Evolutionary conservation across 2,888 invertebrate genomes (phyloP), one percentile per base, ranked within the genome.

Genomic region (Pyrochroa serraticornis): DNA sequence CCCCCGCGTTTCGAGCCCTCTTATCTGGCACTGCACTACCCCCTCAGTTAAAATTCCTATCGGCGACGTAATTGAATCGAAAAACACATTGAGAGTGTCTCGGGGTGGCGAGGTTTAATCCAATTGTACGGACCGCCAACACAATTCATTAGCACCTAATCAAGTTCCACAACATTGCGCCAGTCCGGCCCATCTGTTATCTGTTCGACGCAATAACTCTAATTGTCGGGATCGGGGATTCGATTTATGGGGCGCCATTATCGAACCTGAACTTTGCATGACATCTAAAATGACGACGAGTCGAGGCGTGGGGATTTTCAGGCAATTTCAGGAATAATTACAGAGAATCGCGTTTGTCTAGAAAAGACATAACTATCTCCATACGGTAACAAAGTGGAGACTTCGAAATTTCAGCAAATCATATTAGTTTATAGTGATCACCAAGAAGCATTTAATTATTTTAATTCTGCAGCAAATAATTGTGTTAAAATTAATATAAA

Each of bases 71-170:
- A 73, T 73, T 73, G 72, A 73, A 73, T 73, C 71, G 69, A 73
- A 73, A 73, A 73, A 73, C 72, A 73, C 72, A 72, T 72, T 72
- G 72, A 68, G 68, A 64, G 66, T 55, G 62, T 58, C 44, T 56
- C 46, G 53, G 58, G 50, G 56, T 48, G 55, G 69, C 63, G 63
- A 55, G 68, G 68, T 71, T 71, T 75, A 75, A 75, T 75, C 73
- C 75, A 73, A 75, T 75, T 73, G 74, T 74, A 60, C 71, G 70
- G 60, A 58, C 68, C 68, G 71, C 69, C 72, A 69, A 71, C 72
- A 72, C 75, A 73, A 75, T 75, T 75, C 75, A 75, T 75, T 75
- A 75, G 74, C 63, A 73, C 69, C 75, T 75, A 75, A 75, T 75
- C 75, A 75, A 73, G 75, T 75, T 75, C 74, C 75, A 75, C 75